Percentiles rank a stretch among this genome's conserved stretches.
These are phyloP conservation scores for Ormyrus thymus DNA, from an alignment of 2,888 invertebrate species.

Conservation along the genomic window DNA sequence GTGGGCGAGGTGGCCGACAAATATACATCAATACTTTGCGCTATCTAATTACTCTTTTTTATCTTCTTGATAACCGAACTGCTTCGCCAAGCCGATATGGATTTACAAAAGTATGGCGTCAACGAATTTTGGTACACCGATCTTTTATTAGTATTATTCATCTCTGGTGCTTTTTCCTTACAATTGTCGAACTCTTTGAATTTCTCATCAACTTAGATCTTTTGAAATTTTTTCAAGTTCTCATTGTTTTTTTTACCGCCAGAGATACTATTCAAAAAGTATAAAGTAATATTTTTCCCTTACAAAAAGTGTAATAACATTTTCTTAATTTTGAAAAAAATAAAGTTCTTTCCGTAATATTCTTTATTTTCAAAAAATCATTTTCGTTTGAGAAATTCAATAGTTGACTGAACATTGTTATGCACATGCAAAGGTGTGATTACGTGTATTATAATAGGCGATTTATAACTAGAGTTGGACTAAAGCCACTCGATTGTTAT, in stretches of 20 bases:
- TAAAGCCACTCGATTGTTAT: slow-evolving; percentile 15
- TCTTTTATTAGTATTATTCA: not conserved
- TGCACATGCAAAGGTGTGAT: slow-evolving; percentile 38
- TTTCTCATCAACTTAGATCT: slow-evolving; percentile 5
- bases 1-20: slow-evolving; percentile 8
- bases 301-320: too few relatives aligned
- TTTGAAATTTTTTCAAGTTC: not conserved
- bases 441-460: slow-evolving; percentile 8
- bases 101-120: slow-evolving; percentile 45
- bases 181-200: slow-evolving; percentile 6
- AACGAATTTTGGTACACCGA: slow-evolving; percentile 24
- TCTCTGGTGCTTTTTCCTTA: slow-evolving; percentile 20
- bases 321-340: too few relatives aligned
- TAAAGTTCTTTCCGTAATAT: not conserved
- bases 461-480: slow-evolving; percentile 26
- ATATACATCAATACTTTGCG: slow-evolving; percentile 40
- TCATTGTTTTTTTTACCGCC: not conserved
- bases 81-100: slow-evolving; percentile 48
- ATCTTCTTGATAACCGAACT: slow-evolving; percentile 21
- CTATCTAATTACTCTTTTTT: slow-evolving; percentile 38
- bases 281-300: too few relatives aligned
- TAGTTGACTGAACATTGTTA: not conserved
- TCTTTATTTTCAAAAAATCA: slow-evolving; percentile 9
- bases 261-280: too few relatives aligned
- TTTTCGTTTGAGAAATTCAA: slow-evolving; percentile 18